Evolutionary conservation across 2,113 vertebrate genomes (phyloP).

Genomic region (Grus americana): DNA sequence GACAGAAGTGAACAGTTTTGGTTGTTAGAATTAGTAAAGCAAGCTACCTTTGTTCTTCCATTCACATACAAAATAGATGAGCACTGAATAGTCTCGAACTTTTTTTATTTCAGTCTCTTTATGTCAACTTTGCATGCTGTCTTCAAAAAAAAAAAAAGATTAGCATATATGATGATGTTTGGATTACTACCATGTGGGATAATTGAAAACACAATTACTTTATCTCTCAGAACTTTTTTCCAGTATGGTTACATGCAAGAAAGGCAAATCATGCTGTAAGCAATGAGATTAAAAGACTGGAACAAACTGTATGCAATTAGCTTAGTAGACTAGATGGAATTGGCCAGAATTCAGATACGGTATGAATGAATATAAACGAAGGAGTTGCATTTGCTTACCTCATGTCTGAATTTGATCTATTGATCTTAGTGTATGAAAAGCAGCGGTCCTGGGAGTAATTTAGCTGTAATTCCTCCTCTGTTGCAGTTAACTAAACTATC

Average conservation of each 20-base stretch:
- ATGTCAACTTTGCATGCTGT: neutral
- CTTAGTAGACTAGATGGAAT: neutral
- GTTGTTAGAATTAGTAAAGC: neutral
- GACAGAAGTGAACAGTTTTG: neutral
- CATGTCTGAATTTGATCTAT: neutral
- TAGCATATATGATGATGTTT: neutral
- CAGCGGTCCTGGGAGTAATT: neutral
- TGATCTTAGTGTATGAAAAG: neutral
- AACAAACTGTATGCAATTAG: conserved; percentile 1
- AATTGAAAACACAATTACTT: conserved; percentile 24
- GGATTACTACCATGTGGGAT: neutral
- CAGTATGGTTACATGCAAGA: neutral
- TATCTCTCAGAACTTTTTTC: conserved; percentile 1
- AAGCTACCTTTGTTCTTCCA: neutral
- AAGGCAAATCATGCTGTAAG: neutral
- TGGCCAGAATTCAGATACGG: neutral
- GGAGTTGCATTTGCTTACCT: neutral
- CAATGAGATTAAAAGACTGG: neutral
- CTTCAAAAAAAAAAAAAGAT: neutral
- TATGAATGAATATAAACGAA: neutral
- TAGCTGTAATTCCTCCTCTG: neutral
- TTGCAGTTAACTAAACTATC: neutral
- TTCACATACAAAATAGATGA: neutral
- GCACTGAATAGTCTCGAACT: neutral
- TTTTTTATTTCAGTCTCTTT: neutral